Conservation (phyloP, 2,797 vertebrate species). For the Fistularia tabacaria region DNA sequence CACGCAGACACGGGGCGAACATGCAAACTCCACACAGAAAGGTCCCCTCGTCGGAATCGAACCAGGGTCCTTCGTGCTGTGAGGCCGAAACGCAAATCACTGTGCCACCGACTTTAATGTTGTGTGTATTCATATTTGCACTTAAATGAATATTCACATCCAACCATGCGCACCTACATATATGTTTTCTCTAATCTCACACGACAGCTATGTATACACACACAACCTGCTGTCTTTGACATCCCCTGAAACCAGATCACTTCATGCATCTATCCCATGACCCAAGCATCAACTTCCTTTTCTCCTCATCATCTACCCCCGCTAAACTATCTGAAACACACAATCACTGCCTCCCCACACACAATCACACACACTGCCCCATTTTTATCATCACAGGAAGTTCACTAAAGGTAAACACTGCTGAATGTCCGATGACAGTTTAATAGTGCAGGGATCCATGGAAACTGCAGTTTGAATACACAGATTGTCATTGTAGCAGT, state of each 20-base stretch:
- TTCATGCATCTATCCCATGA: conserved; percentile 22
- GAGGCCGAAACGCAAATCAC: too few relatives aligned
- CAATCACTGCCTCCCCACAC: background rate
- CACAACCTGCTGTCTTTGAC: conserved; percentile 44
- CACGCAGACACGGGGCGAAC: too few relatives aligned
- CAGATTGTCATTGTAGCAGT: background rate
- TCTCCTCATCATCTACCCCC: background rate
- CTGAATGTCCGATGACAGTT: conserved; percentile 22
- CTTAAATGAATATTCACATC: background rate
- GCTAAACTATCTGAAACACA: background rate
- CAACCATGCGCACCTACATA: conserved; percentile 9
- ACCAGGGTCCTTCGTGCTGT: too few relatives aligned
- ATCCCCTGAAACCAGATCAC: conserved; percentile 45
- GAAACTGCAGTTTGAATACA: conserved; percentile 45
- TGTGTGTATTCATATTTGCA: too few relatives aligned
- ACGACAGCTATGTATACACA: conserved; percentile 46
- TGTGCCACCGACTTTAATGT: too few relatives aligned
- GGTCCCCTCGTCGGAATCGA: too few relatives aligned
- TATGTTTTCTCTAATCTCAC: conserved; percentile 29
- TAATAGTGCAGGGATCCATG: conserved; percentile 20
- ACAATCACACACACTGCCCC: conserved; percentile 5
- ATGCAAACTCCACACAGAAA: too few relatives aligned
- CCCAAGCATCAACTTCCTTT: conserved; percentile 35
- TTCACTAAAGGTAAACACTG: conserved; percentile 13
- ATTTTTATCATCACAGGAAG: conserved; percentile 21